Conservation (phyloP, 2,113 vertebrate species). For the Percina caprodes region DNA sequence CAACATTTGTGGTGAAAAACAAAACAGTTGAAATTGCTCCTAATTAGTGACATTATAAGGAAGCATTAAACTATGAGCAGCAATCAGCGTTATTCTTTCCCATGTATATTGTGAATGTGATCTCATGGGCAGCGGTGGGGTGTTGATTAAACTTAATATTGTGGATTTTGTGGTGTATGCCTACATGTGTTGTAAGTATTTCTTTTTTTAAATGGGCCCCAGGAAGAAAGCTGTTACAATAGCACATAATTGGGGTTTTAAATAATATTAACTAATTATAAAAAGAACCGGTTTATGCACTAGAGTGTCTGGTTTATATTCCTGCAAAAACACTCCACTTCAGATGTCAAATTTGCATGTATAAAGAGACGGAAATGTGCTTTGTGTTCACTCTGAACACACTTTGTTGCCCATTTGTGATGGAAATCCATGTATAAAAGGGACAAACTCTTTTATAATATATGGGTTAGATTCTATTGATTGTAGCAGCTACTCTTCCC, state of each 20-base stretch:
- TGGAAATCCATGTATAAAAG: too few relatives aligned
- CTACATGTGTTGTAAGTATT: not conserved
- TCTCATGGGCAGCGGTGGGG: conserved; percentile 36
- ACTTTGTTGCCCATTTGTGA: too few relatives aligned
- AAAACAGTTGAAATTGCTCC: conserved; percentile 43
- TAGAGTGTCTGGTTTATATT: not conserved
- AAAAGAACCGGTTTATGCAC: not conserved
- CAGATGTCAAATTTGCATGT: not conserved
- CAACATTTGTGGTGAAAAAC: conserved; percentile 18
- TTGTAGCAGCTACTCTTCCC: too few relatives aligned
- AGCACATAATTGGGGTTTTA: conserved; percentile 14
- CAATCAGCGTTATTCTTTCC: conserved; percentile 60
- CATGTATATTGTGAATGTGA: not conserved
- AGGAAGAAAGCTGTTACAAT: conserved; percentile 19
- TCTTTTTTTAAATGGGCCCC: not conserved
- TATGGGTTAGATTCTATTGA: too few relatives aligned
- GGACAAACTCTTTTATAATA: too few relatives aligned
- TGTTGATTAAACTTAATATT: conserved; percentile 49
- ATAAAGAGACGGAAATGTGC: not conserved
- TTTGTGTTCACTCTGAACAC: not conserved
- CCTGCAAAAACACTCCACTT: not conserved
- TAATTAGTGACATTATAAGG: conserved; percentile 49
- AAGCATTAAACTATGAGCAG: conserved; percentile 34
- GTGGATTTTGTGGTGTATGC: conserved; percentile 22
- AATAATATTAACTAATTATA: conserved; percentile 35